Conservation (phyloP, 2,113 vertebrate species). For the Piaya cayana region DNA sequence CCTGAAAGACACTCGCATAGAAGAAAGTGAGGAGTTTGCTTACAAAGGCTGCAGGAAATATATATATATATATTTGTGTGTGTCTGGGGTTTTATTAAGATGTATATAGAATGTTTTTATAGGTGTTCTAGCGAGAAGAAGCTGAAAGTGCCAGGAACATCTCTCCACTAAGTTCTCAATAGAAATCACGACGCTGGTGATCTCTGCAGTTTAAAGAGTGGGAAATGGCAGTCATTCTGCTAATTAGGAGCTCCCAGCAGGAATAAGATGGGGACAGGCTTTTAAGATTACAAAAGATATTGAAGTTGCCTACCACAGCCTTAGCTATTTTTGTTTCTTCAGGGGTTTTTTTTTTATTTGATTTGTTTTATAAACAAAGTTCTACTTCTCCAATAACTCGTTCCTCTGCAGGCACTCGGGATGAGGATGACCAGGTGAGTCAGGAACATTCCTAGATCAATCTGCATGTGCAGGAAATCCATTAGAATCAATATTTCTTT, state of each 20-base stretch:
- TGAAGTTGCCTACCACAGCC: neutral
- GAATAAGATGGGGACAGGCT: neutral
- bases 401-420: neutral
- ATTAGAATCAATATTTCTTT: neutral
- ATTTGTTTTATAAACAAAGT: neutral
- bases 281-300: neutral
- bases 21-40: neutral
- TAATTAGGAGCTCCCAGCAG: neutral
- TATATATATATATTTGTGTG: accelerated
- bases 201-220: neutral
- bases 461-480: neutral
- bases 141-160: neutral
- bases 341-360: neutral
- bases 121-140: neutral
- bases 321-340: neutral
- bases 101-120: neutral
- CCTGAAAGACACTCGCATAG: neutral
- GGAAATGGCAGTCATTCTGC: neutral
- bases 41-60: neutral
- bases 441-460: neutral
- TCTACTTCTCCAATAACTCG: neutral
- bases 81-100: neutral
- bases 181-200: neutral
- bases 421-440: neutral
- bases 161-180: accelerated